Percentiles rank a stretch among this genome's conserved stretches.
Conservation (phyloP, 2,888 invertebrate genomes). For the Dynastes tityus region DNA sequence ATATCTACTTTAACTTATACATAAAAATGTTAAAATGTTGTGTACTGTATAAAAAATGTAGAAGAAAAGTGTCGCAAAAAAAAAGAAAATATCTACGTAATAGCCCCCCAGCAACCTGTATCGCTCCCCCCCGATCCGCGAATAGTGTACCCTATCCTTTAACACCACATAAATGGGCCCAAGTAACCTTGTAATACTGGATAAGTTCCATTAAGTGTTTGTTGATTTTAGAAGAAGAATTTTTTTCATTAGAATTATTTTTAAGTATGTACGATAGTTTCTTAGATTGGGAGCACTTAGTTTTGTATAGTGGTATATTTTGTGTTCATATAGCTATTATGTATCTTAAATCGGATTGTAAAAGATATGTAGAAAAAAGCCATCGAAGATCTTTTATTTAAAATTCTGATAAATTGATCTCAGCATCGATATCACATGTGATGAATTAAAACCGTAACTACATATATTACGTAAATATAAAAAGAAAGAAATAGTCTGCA, state of each 20-base stretch:
- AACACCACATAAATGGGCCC: slow-evolving; percentile 61
- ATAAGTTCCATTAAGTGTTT: slow-evolving; percentile 41
- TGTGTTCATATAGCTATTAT: slow-evolving; percentile 13
- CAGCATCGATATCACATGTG: slow-evolving; percentile 18
- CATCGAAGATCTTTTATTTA: slow-evolving; percentile 14
- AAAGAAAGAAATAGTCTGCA: slow-evolving; percentile 35
- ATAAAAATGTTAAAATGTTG: slow-evolving; percentile 67
- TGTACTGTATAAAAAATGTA: slow-evolving; percentile 62
- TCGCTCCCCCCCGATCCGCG: slow-evolving; percentile 43
- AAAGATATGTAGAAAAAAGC: slow-evolving; percentile 2
- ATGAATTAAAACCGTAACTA: slow-evolving; percentile 11
- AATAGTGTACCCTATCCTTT: slow-evolving; percentile 55
- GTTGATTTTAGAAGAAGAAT: background rate
- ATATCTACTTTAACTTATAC: slow-evolving; percentile 15
- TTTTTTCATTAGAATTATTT: background rate
- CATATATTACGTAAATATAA: slow-evolving; percentile 21
- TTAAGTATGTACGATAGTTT: background rate
- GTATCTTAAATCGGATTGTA: slow-evolving; percentile 1
- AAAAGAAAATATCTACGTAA: slow-evolving; percentile 57
- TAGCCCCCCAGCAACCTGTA: slow-evolving; percentile 56
- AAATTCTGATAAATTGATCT: slow-evolving; percentile 9
- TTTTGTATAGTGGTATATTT: background rate
- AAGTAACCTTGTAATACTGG: slow-evolving; percentile 55
- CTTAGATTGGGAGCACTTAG: slow-evolving; percentile 13
- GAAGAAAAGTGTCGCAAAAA: slow-evolving; percentile 51